These are phyloP conservation scores for Drosophila algonquin DNA, from an alignment of 2,888 invertebrate species.

Conservation along the genomic window DNA sequence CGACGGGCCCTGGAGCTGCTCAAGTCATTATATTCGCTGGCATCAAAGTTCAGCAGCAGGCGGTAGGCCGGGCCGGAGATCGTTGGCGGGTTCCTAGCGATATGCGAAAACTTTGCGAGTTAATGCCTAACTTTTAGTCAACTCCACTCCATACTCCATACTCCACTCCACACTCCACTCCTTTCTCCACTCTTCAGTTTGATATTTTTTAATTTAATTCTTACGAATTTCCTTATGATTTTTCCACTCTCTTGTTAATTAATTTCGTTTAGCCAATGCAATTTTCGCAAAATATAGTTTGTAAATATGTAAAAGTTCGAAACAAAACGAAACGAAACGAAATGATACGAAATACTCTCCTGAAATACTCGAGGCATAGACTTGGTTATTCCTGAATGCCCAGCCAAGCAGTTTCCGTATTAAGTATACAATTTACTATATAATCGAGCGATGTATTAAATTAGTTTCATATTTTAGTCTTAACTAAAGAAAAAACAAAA, in stretches of 20 bases:
- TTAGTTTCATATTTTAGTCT: conserved; percentile 62
- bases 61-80: conserved; percentile 77
- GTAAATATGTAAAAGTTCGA: conserved; percentile 68
- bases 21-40: conserved; percentile 92
- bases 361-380: conserved; percentile 35
- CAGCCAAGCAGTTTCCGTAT: conserved; percentile 37
- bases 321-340: conserved; percentile 13
- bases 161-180: conserved; percentile 7
- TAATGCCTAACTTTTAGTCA: conserved; percentile 76
- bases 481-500: conserved; percentile 51
- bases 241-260: conserved; percentile 49
- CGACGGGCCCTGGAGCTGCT: conserved; percentile 92
- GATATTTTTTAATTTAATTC: conserved; percentile 32
- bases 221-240: conserved; percentile 21
- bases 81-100: conserved; percentile 64
- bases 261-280: conserved; percentile 65
- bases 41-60: conserved; percentile 90
- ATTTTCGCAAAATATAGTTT: conserved; percentile 61
- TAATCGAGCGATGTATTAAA: conserved; percentile 67
- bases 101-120: conserved; percentile 53
- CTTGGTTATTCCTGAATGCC: conserved; percentile 32
- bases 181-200: conserved; percentile 16
- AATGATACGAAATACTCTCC: conserved; percentile 53
- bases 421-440: conserved; percentile 24
- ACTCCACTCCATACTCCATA: conserved; percentile 51